These are phyloP conservation scores for Odontamblyopus lacepedii DNA, from an alignment of 2,797 vertebrate species.

Conservation along the genomic window DNA sequence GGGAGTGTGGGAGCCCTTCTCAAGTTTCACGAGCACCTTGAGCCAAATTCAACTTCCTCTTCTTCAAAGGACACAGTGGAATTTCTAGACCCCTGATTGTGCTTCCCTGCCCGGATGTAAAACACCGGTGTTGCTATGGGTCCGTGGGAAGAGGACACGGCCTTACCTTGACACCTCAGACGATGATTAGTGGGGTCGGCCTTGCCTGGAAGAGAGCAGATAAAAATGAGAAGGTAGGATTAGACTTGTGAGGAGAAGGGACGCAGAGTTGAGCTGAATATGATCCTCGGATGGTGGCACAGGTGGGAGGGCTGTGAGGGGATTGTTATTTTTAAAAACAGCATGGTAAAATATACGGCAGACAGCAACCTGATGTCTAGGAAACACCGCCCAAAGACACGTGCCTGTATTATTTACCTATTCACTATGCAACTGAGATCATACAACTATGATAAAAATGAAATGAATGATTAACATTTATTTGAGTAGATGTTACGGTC, in stretches of 20 bases:
- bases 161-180: constrained; percentile 60
- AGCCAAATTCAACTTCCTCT: constrained; percentile 46
- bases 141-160: constrained; percentile 33
- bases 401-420: constrained; percentile 33
- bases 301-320: constrained; percentile 37
- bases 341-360: neutral
- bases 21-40: constrained; percentile 19
- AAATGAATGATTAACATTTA: no score
- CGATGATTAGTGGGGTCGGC: constrained; percentile 61
- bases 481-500: no score
- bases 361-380: neutral
- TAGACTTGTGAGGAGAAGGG: constrained; percentile 28
- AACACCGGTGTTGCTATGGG: constrained; percentile 31
- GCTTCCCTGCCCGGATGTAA: constrained; percentile 24
- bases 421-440: constrained; percentile 40
- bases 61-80: constrained; percentile 28
- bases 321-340: constrained; percentile 35
- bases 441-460: constrained; percentile 33
- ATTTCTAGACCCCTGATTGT: constrained; percentile 32
- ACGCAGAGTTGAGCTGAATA: constrained; percentile 31
- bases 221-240: constrained; percentile 42
- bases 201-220: constrained; percentile 62
- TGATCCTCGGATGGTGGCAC: constrained; percentile 33
- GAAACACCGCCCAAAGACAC: constrained; percentile 18
- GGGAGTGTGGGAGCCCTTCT: constrained; percentile 37